Evolutionary conservation across 2,888 invertebrate species (phyloP).

Genomic region (Drosophila mimetica): DNA sequence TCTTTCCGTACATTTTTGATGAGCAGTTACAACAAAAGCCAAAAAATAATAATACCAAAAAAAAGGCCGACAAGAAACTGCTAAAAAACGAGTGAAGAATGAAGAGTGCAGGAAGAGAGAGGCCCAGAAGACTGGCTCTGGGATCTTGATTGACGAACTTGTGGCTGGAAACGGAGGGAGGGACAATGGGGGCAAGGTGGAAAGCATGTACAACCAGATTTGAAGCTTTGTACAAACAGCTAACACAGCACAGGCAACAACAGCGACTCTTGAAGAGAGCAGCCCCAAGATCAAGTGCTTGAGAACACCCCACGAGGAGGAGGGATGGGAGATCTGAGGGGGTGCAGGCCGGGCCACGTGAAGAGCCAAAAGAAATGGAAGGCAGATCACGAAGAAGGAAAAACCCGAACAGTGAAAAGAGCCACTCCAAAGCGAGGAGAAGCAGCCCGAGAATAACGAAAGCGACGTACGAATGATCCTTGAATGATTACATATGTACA

Average conservation of each 20-base stretch:
- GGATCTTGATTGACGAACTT: constrained; percentile 73
- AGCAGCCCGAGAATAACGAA: constrained; percentile 35
- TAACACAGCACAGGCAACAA: constrained; percentile 29
- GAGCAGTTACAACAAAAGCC: constrained; percentile 74
- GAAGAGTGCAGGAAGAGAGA: constrained; percentile 2
- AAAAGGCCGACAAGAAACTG: constrained; percentile 6
- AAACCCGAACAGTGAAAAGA: constrained; percentile 48
- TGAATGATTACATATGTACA: constrained; percentile 54
- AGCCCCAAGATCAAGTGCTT: constrained; percentile 73
- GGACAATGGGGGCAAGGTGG: constrained; percentile 6
- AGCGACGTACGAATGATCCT: constrained; percentile 73
- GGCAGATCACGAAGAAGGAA: constrained; percentile 13
- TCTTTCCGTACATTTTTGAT: constrained; percentile 49
- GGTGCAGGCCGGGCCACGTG: constrained; percentile 8
- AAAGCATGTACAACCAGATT: constrained; percentile 63
- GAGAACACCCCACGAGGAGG: constrained; percentile 47
- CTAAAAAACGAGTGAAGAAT: constrained; percentile 16
- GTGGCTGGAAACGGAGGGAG: constrained; percentile 42
- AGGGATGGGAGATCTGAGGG: constrained; percentile 7
- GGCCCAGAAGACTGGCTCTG: constrained; percentile 4
- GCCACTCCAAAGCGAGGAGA: constrained; percentile 66
- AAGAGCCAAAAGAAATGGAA: constrained; percentile 32
- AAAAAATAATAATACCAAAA: constrained; percentile 24
- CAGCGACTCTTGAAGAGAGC: constrained; percentile 49
- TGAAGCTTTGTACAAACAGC: constrained; percentile 77